Conservation (phyloP, 2,888 invertebrate species). For the Coleophora flavipennella region DNA sequence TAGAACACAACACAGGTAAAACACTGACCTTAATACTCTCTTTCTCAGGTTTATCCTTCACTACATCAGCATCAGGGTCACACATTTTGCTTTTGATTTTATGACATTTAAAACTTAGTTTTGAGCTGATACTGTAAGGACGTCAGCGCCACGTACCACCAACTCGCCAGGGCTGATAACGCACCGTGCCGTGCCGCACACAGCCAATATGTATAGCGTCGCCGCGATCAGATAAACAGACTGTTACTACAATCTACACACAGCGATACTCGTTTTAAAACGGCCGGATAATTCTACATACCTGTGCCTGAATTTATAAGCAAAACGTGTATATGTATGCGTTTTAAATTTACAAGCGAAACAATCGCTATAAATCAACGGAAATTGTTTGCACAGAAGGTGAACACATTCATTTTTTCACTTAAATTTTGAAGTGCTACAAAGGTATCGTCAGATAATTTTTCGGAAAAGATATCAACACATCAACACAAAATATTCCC, state of each 20-base stretch:
- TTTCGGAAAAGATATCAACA: too few relatives aligned
- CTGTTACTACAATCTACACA: slow-evolving; percentile 18
- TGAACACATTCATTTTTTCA: slow-evolving; percentile 13
- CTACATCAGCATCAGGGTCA: slow-evolving; percentile 25
- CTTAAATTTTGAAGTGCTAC: too few relatives aligned
- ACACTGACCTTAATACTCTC: slow-evolving; percentile 34
- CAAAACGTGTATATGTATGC: slow-evolving; percentile 20
- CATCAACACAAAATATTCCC: too few relatives aligned
- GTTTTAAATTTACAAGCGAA: slow-evolving; percentile 31
- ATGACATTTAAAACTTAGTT: slow-evolving; percentile 8
- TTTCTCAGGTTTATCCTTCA: slow-evolving; percentile 23
- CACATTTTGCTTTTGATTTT: slow-evolving; percentile 26
- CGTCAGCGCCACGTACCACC: slow-evolving; percentile 62
- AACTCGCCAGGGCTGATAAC: slow-evolving; percentile 47
- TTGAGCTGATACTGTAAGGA: slow-evolving; percentile 14
- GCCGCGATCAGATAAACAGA: slow-evolving; percentile 30
- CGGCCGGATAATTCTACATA: slow-evolving; percentile 31
- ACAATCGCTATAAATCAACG: slow-evolving; percentile 37
- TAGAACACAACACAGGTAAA: neutral
- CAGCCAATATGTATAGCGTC: slow-evolving; percentile 24
- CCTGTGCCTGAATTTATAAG: slow-evolving; percentile 23
- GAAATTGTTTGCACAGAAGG: slow-evolving; percentile 42
- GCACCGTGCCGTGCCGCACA: slow-evolving; percentile 10
- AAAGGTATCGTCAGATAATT: too few relatives aligned
- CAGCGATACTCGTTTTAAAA: slow-evolving; percentile 25